phyloP scores from a whole-genome alignment of 2,113 vertebrate species.

The Montifringilla adamsi region DNA sequence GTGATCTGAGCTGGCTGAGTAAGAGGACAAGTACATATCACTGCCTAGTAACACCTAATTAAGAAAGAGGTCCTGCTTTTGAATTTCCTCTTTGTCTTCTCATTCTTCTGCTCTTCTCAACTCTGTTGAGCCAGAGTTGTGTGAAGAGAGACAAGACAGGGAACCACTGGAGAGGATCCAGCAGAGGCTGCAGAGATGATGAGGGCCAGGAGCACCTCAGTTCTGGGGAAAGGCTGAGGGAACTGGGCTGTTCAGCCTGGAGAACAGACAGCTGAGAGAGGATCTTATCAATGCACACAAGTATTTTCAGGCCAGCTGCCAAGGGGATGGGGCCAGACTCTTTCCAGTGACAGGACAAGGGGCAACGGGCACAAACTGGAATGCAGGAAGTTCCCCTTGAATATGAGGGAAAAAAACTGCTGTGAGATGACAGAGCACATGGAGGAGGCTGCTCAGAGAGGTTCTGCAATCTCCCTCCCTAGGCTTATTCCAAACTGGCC shows the following conservation, averaged over 20 bases:
- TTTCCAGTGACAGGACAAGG: not conserved
- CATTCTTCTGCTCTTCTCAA: not conserved
- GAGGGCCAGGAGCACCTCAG: not conserved
- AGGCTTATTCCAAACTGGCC: not conserved
- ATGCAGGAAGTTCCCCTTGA: not conserved
- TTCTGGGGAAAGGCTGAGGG: not conserved
- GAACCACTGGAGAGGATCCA: not conserved
- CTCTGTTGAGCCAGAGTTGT: rapidly evolving
- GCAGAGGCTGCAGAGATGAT: not conserved
- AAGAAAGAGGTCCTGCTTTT: not conserved
- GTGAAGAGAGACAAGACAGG: not conserved
- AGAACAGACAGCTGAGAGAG: not conserved
- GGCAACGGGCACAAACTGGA: not conserved
- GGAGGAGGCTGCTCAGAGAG: not conserved
- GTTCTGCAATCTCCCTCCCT: not conserved
- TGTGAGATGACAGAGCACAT: not conserved
- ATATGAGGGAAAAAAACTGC: not conserved
- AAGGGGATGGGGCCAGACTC: not conserved
- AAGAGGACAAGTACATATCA: not conserved
- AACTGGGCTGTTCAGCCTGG: not conserved
- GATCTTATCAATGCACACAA: not conserved
- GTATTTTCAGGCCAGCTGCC: not conserved
- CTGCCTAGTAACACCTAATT: not conserved
- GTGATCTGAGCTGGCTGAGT: not conserved
- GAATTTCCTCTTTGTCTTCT: not conserved